Evolutionary conservation across 53 echinoderm and acorn worm genomes (phyloP).

Genomic region (Mesocentrotus franciscanus): DNA sequence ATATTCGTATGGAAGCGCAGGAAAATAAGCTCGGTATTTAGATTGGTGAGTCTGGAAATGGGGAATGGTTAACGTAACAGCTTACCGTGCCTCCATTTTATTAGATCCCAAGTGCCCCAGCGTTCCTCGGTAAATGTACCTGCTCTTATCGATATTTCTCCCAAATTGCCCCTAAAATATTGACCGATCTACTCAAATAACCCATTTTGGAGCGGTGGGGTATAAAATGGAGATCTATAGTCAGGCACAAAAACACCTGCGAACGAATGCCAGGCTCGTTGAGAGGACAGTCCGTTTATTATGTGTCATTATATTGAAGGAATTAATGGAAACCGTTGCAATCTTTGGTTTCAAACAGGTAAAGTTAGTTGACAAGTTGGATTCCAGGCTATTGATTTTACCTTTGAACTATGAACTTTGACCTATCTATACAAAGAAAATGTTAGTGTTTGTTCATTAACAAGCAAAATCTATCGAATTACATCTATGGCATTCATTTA

Average conservation of each 20-base stretch:
- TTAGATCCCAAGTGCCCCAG: background rate
- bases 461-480: too few species aligned
- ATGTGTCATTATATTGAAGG: background rate
- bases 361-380: background rate
- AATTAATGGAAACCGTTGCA: background rate
- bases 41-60: background rate
- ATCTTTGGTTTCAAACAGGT: background rate
- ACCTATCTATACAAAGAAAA: background rate
- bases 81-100: slow-evolving; percentile 38
- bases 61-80: slow-evolving; percentile 1
- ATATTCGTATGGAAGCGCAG: background rate
- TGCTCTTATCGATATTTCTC: slow-evolving; percentile 59
- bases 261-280: background rate
- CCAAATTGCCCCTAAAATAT: slow-evolving; percentile 68
- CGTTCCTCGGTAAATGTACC: slow-evolving; percentile 61
- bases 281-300: background rate
- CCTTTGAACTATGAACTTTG: background rate
- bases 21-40: background rate
- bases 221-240: slow-evolving; percentile 44
- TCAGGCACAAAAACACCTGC: slow-evolving; percentile 45
- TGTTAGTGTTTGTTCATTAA: too few species aligned
- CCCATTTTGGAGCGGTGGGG: slow-evolving; percentile 58
- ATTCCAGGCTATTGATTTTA: background rate
- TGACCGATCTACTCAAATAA: slow-evolving; percentile 64
- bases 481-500: too few species aligned